Evolutionary conservation across 2,888 invertebrate genomes (phyloP), one percentile per base, ranked within the genome.

Genomic region (Metopia argyrocephala): DNA sequence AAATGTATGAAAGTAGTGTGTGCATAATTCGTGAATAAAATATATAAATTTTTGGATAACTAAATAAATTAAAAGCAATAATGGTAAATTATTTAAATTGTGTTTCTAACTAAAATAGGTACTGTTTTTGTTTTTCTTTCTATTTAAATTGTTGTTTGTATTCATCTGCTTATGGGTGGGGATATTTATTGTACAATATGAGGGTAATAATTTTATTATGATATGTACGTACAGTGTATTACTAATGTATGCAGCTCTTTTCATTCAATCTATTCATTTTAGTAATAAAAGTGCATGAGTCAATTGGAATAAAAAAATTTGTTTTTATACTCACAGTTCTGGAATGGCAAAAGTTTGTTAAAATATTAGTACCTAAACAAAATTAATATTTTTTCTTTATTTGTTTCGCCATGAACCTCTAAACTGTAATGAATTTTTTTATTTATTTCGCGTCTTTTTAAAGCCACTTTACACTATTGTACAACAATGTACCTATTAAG

Each of bases 81-180:
- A 78, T 69, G 45, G 59, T 59, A 75, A 68, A 59, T 73, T 57
- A 73, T 73, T 57, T 18, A 73, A 65, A 48, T 62, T 21, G 62
- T 21, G 18, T 46, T 21, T 27, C 31, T 21, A 28, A 31, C n/a
- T 48, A 15, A 9, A 21, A 27, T 59, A 15, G 15, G 4, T n/a
- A 45, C 12, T 69, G 15, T 7, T 18, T 5, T 57, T 56, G 20
- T 27, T 56, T 54, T 28, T 64, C 20, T 20, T 52, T 57, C 18
- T 57, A 20, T 18, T 38, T 59, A 45, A 23, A 45, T 61, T 38
- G 15, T 23, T 52, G 28, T 9, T 28, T 38, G 57, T 59, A 38
- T 64, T 27, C 25, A 50, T 70, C n/a, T n/a, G n/a, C n/a, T n/a
- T 38, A 57, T 76, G 76, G 69, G 70, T 65, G 64, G 69, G 64